Evolutionary conservation across 1,140 invertebrate genomes (phyloP).

Genomic region (Geopemphigus sp.): DNA sequence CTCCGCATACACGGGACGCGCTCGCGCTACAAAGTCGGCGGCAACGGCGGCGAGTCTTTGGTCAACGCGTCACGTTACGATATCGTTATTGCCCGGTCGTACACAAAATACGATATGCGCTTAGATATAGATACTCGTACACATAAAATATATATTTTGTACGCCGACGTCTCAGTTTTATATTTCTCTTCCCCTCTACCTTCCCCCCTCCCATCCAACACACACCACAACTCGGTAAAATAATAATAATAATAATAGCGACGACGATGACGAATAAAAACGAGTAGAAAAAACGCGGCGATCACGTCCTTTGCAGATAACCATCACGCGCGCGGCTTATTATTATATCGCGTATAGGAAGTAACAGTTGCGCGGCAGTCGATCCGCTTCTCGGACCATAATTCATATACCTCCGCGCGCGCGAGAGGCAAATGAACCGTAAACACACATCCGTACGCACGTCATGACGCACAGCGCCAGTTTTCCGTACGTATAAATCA

Average conservation of each 20-base stretch:
- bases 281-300: not conserved
- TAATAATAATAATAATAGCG: constrained; percentile 18
- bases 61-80: constrained; percentile 36
- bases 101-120: not conserved
- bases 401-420: constrained; percentile 19
- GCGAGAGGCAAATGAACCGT: constrained; percentile 19
- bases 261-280: not conserved
- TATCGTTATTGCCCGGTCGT: constrained; percentile 12
- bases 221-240: no score
- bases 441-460: not conserved
- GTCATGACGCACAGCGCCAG: not conserved
- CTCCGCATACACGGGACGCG: not conserved
- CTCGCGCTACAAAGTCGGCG: constrained; percentile 2
- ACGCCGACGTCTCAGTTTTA: not conserved
- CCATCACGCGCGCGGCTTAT: constrained; percentile 17
- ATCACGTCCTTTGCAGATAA: constrained; percentile 41
- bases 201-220: no score
- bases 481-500: constrained; percentile 16
- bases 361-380: constrained; percentile 31
- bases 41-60: constrained; percentile 25
- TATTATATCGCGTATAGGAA: constrained; percentile 38
- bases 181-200: no score
- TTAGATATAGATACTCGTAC: not conserved
- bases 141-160: constrained; percentile 20
- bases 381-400: constrained; percentile 23